Evolutionary conservation across 2,113 vertebrate species (phyloP), one percentile per base, ranked within the genome.

Genomic region (Eptesicus fuscus): DNA sequence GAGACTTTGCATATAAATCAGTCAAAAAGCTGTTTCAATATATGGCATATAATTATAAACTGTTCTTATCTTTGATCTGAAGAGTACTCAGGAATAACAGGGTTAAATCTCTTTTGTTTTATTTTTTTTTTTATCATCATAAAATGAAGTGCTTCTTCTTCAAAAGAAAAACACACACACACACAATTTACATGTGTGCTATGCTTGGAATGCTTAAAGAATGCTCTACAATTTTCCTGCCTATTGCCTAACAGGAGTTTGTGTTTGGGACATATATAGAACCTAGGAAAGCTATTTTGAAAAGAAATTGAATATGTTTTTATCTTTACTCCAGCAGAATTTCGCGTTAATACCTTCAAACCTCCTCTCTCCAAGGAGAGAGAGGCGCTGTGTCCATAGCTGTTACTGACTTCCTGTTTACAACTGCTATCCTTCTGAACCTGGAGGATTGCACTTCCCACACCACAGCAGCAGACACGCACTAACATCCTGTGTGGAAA

Each of bases 341-440:
- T 32, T 4, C 47, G 63, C 40, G 9, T 61, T 40, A 30, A 13
- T 80, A 67, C 25, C 51, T 79, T 70, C 22, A 47, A 79, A 65
- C 23, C 18, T 79, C 37, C 56, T 77, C 82, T 61, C 87, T 88
- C 87, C 65, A 86, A 93, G 80, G 93, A 94, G 65, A 92, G 92
- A 87, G 93, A 88, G 9, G 82, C 20, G 37, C 93, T 91, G 69
- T 90, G 96, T 96, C 95, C 92, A 30, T 84, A 79, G 84, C 94
- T 47, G 71, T 78, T 97, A 85, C 83, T 78, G 70, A 65, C 96
- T 98, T 99, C 99, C 99, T 99, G 99, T 99, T 99, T 98, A 99
- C 97, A 86, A 63, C 69, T 4, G 1, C 89, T 92, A 97, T 97
- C 97, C 98, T 97, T 96, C 0, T 0, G 97, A 98, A 96, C 70